These are phyloP conservation scores for Drepana falcataria DNA, from an alignment of 2,888 invertebrate genomes.

Conservation along the genomic window DNA sequence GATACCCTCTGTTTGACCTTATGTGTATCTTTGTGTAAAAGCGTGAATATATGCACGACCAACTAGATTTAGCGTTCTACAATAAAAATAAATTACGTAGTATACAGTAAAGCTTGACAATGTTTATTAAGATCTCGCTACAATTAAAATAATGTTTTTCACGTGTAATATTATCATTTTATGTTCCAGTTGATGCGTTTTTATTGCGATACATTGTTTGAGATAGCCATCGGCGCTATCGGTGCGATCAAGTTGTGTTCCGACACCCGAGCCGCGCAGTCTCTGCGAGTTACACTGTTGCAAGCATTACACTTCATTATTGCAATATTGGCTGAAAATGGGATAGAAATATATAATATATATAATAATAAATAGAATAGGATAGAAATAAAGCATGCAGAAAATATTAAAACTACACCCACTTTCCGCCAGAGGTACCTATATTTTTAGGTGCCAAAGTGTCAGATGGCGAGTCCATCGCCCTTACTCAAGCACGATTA, in stretches of 20 bases:
- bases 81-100: too few relatives aligned
- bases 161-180: background rate
- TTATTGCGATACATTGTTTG: slow-evolving; percentile 12
- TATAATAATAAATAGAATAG: too few relatives aligned
- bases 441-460: too few relatives aligned
- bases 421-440: too few relatives aligned
- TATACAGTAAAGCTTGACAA: background rate
- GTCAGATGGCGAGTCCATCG: too few relatives aligned
- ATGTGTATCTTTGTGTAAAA: too few relatives aligned
- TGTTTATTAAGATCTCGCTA: background rate
- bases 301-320: slow-evolving; percentile 34
- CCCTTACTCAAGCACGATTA: too few relatives aligned
- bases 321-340: slow-evolving; percentile 31
- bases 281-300: slow-evolving; percentile 26
- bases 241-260: slow-evolving; percentile 13
- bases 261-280: slow-evolving; percentile 6
- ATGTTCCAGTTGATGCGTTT: slow-evolving; percentile 9
- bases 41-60: too few relatives aligned
- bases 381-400: too few relatives aligned
- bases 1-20: too few relatives aligned
- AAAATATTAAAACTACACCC: too few relatives aligned
- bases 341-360: slow-evolving; percentile 20
- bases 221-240: slow-evolving; percentile 11
- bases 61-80: too few relatives aligned
- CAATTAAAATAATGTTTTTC: background rate